Evolutionary conservation across 2,113 vertebrate genomes (phyloP), one percentile per base, ranked within the genome.

Genomic region (Epinephelus lanceolatus): DNA sequence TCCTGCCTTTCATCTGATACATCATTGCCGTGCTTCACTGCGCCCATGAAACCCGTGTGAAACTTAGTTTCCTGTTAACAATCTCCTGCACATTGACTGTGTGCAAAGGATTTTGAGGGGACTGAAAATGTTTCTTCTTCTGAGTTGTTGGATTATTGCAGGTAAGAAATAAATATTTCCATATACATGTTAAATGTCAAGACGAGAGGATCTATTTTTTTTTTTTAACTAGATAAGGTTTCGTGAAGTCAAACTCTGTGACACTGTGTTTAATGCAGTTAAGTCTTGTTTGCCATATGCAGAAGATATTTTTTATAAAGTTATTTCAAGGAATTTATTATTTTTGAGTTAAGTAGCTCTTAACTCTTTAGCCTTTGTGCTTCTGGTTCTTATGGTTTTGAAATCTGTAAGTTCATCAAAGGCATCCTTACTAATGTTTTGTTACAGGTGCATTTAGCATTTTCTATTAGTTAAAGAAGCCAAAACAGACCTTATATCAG

Each of bases 61-160:
- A 1, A 3, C 1, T 18, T 8, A 27, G 25, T 51, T 76, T 78
- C 63, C 21, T 11, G 25, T 56, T 78, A 56, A 2, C 8, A 21
- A 14, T 11, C 12, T 45, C 42, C 8, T 45, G 2, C 42, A 3
- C 4, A 0, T 1, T 37, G 4, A 57, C 6, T 53, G 2, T 0
- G 0, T 3, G 18, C 14, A 47, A 8, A 69, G 21, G 2, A 14
- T 3, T 37, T 37, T 21, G 19, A 45, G 37, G 0, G 0, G 45
- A 49, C 12, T 68, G 15, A 85, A 72, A 1, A 87, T 86, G 62
- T 14, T 91, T 19, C 59, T 88, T 19, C 57, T 88, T 23, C 81
- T 91, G 52, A 51, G 56, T 59, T 83, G 11, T 10, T 83, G 80
- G 66, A 83, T 70, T 17, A 71, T 72, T 15, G 55, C 79, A 73